A percentile compares a stretch with the other conserved stretches of the same genome.
Conservation (phyloP, 1,140 invertebrate genomes). For the Ceratina australensis region DNA sequence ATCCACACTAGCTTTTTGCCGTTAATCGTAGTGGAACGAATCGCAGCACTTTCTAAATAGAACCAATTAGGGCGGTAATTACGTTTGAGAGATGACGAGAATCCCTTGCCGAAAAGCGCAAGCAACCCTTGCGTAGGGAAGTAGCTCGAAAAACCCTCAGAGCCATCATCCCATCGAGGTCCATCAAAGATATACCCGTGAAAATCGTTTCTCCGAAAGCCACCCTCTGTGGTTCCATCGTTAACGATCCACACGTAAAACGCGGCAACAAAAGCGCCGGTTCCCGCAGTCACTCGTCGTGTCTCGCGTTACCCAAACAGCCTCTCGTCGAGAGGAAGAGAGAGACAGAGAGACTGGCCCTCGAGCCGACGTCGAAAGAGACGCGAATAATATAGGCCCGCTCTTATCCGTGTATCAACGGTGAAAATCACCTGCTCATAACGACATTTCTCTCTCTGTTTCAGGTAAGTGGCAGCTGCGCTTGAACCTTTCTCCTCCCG, state of each 20-base stretch:
- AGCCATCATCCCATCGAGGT: neutral
- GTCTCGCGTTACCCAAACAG: slow-evolving; percentile 40
- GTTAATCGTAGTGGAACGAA: too few relatives aligned
- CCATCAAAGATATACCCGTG: slow-evolving; percentile 11
- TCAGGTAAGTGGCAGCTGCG: slow-evolving; percentile 68
- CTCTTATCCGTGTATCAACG: slow-evolving; percentile 27
- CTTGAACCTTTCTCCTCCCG: slow-evolving; percentile 37
- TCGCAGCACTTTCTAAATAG: neutral
- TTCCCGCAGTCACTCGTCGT: neutral
- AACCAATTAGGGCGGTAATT: neutral
- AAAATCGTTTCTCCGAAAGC: slow-evolving; percentile 18
- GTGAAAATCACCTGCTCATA: slow-evolving; percentile 45
- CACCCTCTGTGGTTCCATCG: slow-evolving; percentile 13
- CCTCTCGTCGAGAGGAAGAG: slow-evolving; percentile 9
- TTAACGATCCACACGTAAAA: slow-evolving; percentile 32
- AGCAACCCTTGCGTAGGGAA: neutral
- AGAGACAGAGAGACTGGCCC: too few relatives aligned
- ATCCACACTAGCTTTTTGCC: too few relatives aligned
- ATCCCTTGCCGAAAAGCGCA: neutral
- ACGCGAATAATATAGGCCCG: slow-evolving; percentile 26
- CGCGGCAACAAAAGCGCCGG: slow-evolving; percentile 25
- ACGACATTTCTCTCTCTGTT: slow-evolving; percentile 65
- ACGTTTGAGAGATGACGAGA: neutral
- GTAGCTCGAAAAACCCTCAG: neutral
- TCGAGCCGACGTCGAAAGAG: slow-evolving; percentile 1